Conservation (phyloP, 2,888 invertebrate species). For the Pomacea canaliculata region DNA sequence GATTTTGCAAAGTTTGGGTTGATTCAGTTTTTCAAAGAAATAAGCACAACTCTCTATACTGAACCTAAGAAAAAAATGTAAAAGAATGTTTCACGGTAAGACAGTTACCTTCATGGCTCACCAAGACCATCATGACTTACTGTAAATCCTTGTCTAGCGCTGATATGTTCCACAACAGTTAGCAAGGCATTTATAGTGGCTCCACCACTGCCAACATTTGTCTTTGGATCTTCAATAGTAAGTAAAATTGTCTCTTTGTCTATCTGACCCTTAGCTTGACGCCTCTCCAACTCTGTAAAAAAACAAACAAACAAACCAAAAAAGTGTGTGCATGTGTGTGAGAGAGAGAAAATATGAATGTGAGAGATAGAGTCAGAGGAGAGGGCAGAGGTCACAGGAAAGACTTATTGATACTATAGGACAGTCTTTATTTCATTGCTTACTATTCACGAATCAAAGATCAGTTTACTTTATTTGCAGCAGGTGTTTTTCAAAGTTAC, state of each 20-base stretch:
- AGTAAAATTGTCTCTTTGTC: conserved; percentile 60
- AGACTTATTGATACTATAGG: not conserved
- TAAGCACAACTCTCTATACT: too few species aligned
- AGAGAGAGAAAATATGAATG: not conserved
- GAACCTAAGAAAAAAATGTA: too few species aligned
- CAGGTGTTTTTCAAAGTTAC: too few species aligned
- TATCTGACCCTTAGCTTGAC: conserved; percentile 64
- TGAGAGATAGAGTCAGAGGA: not conserved
- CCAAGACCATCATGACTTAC: conserved; percentile 53
- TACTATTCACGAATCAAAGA: too few species aligned
- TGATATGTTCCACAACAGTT: conserved; percentile 71
- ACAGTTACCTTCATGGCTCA: too few species aligned
- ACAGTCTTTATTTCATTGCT: too few species aligned
- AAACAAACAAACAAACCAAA: not conserved
- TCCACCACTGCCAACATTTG: conserved; percentile 72
- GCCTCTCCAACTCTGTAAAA: conserved; percentile 62
- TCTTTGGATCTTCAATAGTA: conserved; percentile 72
- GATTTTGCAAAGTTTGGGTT: too few species aligned
- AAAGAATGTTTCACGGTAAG: too few species aligned
- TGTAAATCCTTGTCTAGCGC: conserved; percentile 68
- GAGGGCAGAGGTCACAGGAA: not conserved
- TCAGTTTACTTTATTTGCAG: too few species aligned
- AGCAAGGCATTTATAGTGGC: conserved; percentile 73
- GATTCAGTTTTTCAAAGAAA: too few species aligned
- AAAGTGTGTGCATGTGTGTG: not conserved